Conservation (phyloP, 92 coral and sea anemone species). For the Porites evermanni region DNA sequence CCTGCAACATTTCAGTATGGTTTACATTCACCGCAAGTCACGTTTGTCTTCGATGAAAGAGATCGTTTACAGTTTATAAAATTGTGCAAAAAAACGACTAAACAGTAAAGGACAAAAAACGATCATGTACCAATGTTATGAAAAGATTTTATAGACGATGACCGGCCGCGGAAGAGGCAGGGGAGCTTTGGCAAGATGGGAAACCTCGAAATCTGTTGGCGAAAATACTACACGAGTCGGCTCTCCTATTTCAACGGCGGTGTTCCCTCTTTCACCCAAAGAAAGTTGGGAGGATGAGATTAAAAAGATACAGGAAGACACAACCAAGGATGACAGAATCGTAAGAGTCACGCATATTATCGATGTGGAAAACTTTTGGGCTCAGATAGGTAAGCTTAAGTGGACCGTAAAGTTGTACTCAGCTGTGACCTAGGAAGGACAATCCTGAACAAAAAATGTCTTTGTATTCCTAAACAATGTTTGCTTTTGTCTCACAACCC, state of each 20-base stretch:
- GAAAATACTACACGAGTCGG: conserved; percentile 50
- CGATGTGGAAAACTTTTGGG: conserved; percentile 93
- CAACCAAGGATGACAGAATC: background rate
- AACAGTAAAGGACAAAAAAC: background rate
- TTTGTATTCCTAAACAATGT: background rate
- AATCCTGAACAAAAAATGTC: background rate
- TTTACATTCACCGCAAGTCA: background rate
- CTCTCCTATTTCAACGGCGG: conserved; percentile 61
- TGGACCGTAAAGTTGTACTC: too few relatives aligned
- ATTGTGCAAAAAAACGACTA: background rate
- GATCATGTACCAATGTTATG: background rate
- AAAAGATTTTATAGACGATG: conserved; percentile 33
- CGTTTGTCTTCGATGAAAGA: background rate
- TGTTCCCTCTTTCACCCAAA: conserved; percentile 44
- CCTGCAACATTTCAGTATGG: conserved; percentile 25
- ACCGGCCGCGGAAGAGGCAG: conserved; percentile 91
- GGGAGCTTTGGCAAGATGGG: conserved; percentile 84
- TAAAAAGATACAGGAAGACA: conserved; percentile 27
- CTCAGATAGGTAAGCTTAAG: conserved; percentile 74
- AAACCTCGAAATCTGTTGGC: conserved; percentile 35
- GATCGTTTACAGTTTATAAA: background rate
- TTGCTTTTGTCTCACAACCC: background rate
- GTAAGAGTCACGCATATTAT: conserved; percentile 77
- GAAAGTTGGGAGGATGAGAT: conserved; percentile 20
- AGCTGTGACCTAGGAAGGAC: background rate